Base-by-base conservation (phyloP, 2,888 invertebrate species). In the Nomada flava region DNA sequence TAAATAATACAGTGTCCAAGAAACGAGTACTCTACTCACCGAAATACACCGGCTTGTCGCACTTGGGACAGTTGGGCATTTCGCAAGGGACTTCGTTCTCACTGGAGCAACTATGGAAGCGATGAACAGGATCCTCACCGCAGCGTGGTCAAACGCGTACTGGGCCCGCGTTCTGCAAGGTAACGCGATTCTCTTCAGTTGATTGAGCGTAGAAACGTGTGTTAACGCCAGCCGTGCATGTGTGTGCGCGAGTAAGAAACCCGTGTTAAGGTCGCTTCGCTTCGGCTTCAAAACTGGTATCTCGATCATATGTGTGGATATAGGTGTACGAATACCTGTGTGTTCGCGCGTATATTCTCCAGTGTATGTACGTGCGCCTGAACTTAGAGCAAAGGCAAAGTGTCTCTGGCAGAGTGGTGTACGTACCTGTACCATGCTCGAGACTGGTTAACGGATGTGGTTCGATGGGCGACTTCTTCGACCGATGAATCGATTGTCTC, bases 41-140 rank as follows among this genome's bases (percentile, higher is more conserved):
- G 90, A 95, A 95, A 91, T 95, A 95, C 67, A 95, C 95, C 44
- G 95, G 95, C 92, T 95, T 95, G 36, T 94, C 94, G 91, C 95
- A 95, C 94, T 95, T 95, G 1, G 95, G 95, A 90, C 95, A 95
- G 92, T 95, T 95, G 72, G 95, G 95, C 95, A 95, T 95, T 83
- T 82, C 91, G 88, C 20, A n/a, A 52, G 50, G 29, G 59, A 57
- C 47, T 26, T 73, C 36, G 23, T 59, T 52, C 53, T 76, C 57
- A 15, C 60, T 52, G 74, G 47, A 26, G 53, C 47, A 26, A 18
- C 55, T 64, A 29, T 36, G 62, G 44, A 42, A 78, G 57, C 80
- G 75, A 69, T 87, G 83, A 79, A 85, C 83, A 29, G 69, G 86
- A 75, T 84, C 82, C 82, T 89, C 86, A 86, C 91, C 73, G 85